Evolutionary conservation across 2,113 vertebrate genomes (phyloP).

Genomic region (Apteryx mantelli): DNA sequence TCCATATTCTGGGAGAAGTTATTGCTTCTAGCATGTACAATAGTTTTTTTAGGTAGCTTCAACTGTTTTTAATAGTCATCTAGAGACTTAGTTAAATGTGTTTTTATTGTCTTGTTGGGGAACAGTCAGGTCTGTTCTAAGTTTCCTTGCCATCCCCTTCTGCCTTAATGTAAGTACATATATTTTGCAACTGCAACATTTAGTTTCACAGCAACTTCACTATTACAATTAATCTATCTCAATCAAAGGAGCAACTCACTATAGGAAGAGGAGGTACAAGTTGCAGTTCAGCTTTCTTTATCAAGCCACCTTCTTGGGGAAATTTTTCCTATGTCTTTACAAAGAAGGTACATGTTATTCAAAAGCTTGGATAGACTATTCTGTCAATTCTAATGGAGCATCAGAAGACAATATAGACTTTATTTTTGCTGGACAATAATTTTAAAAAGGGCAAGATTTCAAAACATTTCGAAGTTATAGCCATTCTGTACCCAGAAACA

Average conservation of each 20-base stretch:
- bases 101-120: slow-evolving; percentile 1
- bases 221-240: neutral
- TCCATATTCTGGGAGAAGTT: neutral
- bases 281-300: neutral
- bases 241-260: neutral
- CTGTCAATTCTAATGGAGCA: neutral
- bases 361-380: neutral
- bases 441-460: neutral
- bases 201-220: neutral
- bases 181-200: neutral
- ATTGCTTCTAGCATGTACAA: neutral
- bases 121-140: slow-evolving; percentile 2
- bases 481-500: neutral
- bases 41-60: neutral
- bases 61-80: slow-evolving; percentile 28
- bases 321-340: neutral
- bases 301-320: neutral
- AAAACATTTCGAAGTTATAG: neutral
- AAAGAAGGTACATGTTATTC: neutral
- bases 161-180: neutral
- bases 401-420: neutral
- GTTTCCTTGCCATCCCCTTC: neutral
- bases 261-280: neutral
- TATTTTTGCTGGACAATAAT: neutral
- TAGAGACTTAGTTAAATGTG: neutral